Evolutionary conservation across 2,113 vertebrate species (phyloP).

Genomic region (Peromyscus maniculatus): DNA sequence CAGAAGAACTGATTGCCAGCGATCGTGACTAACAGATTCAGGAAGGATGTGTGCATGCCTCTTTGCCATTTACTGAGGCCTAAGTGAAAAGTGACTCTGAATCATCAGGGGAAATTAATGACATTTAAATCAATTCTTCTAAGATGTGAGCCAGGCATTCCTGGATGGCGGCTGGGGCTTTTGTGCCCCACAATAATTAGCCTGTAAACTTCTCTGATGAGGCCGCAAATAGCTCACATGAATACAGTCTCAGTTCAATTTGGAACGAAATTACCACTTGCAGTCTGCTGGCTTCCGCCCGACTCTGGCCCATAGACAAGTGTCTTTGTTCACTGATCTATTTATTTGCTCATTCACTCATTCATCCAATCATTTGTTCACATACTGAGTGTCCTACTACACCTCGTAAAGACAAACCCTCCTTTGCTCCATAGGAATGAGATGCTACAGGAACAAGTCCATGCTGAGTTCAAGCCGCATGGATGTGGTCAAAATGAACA

Average conservation of each 20-base stretch:
- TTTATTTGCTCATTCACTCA: not conserved
- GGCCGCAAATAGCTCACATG: conserved; percentile 62
- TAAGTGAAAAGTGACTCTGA: conserved; percentile 69
- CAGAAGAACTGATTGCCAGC: conserved; percentile 2
- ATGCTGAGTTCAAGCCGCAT: not conserved
- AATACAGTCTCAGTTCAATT: conserved; percentile 66
- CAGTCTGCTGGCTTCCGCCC: conserved; percentile 56
- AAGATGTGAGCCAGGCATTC: conserved; percentile 27
- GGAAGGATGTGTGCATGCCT: not conserved
- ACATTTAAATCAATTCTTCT: conserved; percentile 68
- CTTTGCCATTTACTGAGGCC: conserved; percentile 27
- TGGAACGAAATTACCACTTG: conserved; percentile 67
- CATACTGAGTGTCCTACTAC: not conserved
- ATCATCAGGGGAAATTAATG: conserved; percentile 68
- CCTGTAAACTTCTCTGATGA: conserved; percentile 56
- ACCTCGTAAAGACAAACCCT: not conserved
- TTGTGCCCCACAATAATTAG: conserved; percentile 63
- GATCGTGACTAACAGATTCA: conserved; percentile 41
- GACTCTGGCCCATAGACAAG: conserved; percentile 28
- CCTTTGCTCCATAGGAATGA: not conserved
- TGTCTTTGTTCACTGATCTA: not conserved
- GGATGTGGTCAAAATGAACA: not conserved
- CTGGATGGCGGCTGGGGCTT: conserved; percentile 49
- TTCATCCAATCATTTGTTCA: not conserved
- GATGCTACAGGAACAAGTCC: not conserved